These are phyloP conservation scores for Pantala flavescens DNA, from an alignment of 1,140 invertebrate species.

Conservation along the genomic window DNA sequence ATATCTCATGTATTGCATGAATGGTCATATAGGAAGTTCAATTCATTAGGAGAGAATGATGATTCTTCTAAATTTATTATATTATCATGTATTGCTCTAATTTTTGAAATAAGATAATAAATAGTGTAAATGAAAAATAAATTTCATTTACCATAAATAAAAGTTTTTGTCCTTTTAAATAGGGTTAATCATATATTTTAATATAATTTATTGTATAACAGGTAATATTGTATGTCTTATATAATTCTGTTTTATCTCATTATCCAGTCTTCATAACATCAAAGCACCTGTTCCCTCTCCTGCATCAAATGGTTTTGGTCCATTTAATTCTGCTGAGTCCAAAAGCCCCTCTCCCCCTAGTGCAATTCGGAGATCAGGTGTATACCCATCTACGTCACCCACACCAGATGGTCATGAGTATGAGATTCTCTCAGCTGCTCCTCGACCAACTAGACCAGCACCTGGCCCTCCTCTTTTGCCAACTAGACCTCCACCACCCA, in stretches of 20 bases:
- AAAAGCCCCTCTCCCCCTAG: background rate
- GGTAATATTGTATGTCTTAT: too few relatives aligned
- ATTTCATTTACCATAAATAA: too few relatives aligned
- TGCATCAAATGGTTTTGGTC: background rate
- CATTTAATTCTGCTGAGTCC: background rate
- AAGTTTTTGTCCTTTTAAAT: too few relatives aligned
- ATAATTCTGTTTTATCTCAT: background rate
- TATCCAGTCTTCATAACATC: background rate
- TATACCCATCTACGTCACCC: background rate
- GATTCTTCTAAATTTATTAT: too few relatives aligned
- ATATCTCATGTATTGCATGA: too few relatives aligned
- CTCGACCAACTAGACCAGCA: constrained; percentile 22
- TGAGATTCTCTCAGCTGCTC: constrained; percentile 2
- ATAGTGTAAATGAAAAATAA: too few relatives aligned
- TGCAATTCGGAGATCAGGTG: background rate
- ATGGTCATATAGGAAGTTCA: too few relatives aligned
- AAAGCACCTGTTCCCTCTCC: background rate
- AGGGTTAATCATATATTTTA: too few relatives aligned
- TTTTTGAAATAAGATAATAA: too few relatives aligned
- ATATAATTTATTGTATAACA: too few relatives aligned
- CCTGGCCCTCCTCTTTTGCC: constrained; percentile 21
- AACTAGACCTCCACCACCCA: background rate
- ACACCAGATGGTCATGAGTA: background rate
- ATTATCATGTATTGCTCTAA: too few relatives aligned
- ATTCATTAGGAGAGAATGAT: too few relatives aligned